Conservation (phyloP, 2,113 vertebrate genomes). For the Hymenochirus boettgeri region DNA sequence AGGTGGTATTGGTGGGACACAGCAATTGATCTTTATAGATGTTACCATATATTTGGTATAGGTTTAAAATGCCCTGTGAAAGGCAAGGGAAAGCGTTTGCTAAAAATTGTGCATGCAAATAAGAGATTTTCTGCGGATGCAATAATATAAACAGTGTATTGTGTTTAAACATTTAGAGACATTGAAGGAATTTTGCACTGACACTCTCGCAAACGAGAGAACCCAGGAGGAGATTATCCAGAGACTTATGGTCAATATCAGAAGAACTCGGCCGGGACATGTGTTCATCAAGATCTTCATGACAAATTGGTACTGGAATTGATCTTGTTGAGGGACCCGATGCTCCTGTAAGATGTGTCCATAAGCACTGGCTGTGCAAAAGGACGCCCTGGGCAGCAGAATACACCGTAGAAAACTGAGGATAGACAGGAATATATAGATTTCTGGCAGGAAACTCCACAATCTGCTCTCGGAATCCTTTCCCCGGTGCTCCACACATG, state of each 20-base stretch:
- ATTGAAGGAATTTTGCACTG: too few relatives aligned
- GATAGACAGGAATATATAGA: conserved; percentile 71
- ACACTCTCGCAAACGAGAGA: conserved; percentile 84
- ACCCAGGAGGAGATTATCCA: conserved; percentile 83
- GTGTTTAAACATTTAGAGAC: too few relatives aligned
- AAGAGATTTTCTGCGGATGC: too few relatives aligned
- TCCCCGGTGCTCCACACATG: conserved; percentile 16
- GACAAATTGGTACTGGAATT: conserved; percentile 84
- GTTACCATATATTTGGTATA: too few relatives aligned
- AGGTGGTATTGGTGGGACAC: too few relatives aligned
- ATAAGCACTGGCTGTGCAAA: conserved; percentile 81
- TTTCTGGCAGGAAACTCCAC: conserved; percentile 51
- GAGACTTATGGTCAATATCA: conserved; percentile 75
- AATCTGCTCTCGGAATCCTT: background rate
- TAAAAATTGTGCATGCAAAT: too few relatives aligned
- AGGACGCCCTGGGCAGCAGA: conserved; percentile 77
- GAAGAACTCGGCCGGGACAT: conserved; percentile 74
- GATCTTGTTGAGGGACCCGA: conserved; percentile 87
- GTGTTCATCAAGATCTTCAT: conserved; percentile 87
- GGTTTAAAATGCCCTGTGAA: too few relatives aligned
- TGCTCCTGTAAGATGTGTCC: conserved; percentile 84
- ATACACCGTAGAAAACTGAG: conserved; percentile 85
- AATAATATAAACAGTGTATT: too few relatives aligned
- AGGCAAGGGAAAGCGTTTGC: too few relatives aligned
- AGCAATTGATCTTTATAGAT: too few relatives aligned